Conservation (phyloP, 2,888 invertebrate genomes). For the Tuta absoluta region DNA sequence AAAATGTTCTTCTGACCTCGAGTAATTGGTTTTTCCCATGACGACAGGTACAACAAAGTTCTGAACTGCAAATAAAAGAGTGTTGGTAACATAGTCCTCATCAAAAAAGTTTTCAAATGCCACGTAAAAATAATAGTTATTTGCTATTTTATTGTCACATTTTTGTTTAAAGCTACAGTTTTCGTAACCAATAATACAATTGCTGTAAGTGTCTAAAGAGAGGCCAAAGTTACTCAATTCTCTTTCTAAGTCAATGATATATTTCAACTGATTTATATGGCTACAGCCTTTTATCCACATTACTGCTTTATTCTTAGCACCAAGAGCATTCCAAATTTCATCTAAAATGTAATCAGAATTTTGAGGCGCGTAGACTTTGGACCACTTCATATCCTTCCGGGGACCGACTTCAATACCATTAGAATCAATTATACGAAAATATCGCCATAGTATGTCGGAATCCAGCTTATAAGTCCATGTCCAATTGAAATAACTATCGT, state of each 20-base stretch:
- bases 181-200: neutral
- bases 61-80: slow-evolving; percentile 16
- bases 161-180: neutral
- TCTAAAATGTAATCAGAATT: neutral
- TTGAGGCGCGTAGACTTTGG: neutral
- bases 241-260: neutral
- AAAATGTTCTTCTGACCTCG: slow-evolving; percentile 14
- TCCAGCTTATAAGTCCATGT: slow-evolving; percentile 68
- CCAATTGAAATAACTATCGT: slow-evolving; percentile 71
- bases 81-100: slow-evolving; percentile 19
- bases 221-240: neutral
- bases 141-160: neutral
- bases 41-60: slow-evolving; percentile 21
- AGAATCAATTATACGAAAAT: slow-evolving; percentile 55
- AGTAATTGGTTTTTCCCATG: slow-evolving; percentile 24
- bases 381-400: slow-evolving; percentile 52
- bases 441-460: slow-evolving; percentile 65
- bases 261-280: neutral
- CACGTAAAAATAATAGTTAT: slow-evolving; percentile 23
- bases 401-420: slow-evolving; percentile 56
- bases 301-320: neutral
- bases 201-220: slow-evolving; percentile 1
- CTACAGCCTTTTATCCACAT: slow-evolving; percentile 4
- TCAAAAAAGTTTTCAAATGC: slow-evolving; percentile 20
- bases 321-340: neutral